Percentiles rank a stretch among this genome's conserved stretches.
These are phyloP conservation scores for Pseudotriccus pelzelni DNA, from an alignment of 2,797 vertebrate genomes.

Conservation along the genomic window DNA sequence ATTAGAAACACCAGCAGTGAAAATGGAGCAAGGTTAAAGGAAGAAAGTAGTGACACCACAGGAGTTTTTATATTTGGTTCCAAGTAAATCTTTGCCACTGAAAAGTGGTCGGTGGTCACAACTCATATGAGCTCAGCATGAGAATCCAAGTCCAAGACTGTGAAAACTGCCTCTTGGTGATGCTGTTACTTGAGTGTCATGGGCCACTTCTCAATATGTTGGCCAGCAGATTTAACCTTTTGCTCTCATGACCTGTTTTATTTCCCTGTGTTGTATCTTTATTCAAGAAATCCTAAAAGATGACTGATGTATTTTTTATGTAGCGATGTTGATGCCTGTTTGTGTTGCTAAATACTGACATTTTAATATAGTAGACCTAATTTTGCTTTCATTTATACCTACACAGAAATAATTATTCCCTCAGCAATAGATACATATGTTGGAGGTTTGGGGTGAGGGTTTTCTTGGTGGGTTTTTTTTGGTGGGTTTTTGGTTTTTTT, in stretches of 20 bases:
- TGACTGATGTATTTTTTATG: neutral
- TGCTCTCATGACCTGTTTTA: neutral
- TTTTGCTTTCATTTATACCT: neutral
- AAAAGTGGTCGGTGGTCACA: neutral
- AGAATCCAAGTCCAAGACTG: neutral
- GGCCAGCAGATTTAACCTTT: neutral
- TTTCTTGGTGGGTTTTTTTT: neutral
- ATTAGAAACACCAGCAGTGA: neutral
- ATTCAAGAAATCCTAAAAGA: neutral
- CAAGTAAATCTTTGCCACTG: neutral
- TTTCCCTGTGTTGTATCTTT: neutral
- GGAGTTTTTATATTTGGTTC: neutral
- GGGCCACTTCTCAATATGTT: neutral
- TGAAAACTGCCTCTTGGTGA: neutral
- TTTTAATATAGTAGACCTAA: neutral
- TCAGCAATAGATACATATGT: accelerated
- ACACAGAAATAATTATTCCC: neutral
- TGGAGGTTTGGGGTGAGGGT: neutral
- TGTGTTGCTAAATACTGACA: neutral
- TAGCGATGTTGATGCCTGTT: neutral
- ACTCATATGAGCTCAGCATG: neutral
- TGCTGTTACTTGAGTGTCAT: neutral
- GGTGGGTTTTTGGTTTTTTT: neutral
- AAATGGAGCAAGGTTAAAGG: neutral
- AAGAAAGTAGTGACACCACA: neutral